A percentile compares a stretch with the other conserved stretches of the same genome.
phyloP scores from a whole-genome alignment of 2,797 vertebrate species.

The Myiotriccus ornatus region DNA sequence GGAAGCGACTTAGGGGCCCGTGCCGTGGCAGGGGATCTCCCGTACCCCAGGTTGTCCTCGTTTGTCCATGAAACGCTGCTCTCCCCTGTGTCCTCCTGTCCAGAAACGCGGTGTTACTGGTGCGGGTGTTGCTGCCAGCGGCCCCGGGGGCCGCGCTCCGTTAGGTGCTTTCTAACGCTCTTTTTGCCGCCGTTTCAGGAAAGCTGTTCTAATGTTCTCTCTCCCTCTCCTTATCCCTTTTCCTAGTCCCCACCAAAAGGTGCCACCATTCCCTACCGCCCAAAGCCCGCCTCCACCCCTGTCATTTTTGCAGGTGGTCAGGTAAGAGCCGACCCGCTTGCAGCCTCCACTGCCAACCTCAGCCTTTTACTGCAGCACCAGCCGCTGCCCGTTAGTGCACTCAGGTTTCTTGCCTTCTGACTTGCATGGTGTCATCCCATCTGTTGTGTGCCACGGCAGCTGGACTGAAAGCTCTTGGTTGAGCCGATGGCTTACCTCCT shows the following conservation, averaged over 20 bases:
- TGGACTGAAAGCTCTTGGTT: constrained; percentile 68
- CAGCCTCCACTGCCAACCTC: constrained; percentile 98
- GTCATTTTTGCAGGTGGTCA: constrained; percentile 99
- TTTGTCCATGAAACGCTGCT: background rate
- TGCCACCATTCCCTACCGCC: constrained; percentile 99
- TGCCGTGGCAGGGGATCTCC: background rate
- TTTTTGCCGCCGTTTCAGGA: constrained; percentile 42
- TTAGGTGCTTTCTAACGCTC: constrained; percentile 63
- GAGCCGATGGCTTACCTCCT: background rate
- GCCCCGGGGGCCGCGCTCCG: constrained; percentile 24
- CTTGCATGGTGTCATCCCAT: constrained; percentile 80
- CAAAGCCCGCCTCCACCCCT: constrained; percentile 99
- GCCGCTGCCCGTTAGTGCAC: constrained; percentile 99
- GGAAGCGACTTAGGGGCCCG: accelerated
- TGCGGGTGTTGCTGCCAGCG: background rate
- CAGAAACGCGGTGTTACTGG: background rate
- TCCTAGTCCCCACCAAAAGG: constrained; percentile 99
- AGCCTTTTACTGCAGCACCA: constrained; percentile 99
- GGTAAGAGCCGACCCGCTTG: constrained; percentile 99
- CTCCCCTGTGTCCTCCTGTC: background rate
- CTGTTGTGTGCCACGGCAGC: background rate
- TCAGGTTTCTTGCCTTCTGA: constrained; percentile 91
- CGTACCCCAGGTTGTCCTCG: background rate
- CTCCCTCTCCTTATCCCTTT: constrained; percentile 84
- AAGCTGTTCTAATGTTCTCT: constrained; percentile 82